These are phyloP conservation scores for Sitta europaea DNA, from an alignment of 2,113 vertebrate species.

Conservation along the genomic window DNA sequence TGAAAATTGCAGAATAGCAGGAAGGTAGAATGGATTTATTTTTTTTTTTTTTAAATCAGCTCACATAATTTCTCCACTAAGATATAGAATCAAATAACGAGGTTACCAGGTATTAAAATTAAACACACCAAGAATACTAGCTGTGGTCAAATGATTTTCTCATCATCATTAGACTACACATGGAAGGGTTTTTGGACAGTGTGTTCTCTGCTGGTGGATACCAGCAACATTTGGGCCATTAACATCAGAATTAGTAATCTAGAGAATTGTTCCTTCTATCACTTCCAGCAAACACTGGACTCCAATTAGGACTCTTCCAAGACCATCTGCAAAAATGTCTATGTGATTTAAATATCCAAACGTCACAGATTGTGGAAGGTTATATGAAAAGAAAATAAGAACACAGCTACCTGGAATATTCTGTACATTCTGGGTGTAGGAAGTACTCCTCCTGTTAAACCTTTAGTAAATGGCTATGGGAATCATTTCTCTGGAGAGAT, in stretches of 20 bases:
- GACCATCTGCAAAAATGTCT: conserved; percentile 66
- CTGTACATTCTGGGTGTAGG: background rate
- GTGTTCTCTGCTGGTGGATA: conserved; percentile 75
- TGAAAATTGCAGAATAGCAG: background rate
- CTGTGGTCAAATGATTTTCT: conserved; percentile 67
- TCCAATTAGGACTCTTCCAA: conserved; percentile 67
- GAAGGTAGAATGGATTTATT: background rate
- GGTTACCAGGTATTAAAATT: conserved; percentile 35
- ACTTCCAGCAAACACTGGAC: conserved; percentile 69
- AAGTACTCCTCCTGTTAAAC: background rate
- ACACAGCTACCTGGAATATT: background rate
- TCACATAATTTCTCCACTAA: background rate
- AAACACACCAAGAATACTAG: conserved; percentile 47
- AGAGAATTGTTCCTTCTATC: conserved; percentile 71
- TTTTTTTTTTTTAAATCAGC: background rate
- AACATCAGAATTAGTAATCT: conserved; percentile 79
- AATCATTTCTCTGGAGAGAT: background rate
- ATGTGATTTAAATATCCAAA: conserved; percentile 27
- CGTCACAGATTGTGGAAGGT: background rate
- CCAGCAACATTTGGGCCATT: conserved; percentile 75
- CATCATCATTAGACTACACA: conserved; percentile 67
- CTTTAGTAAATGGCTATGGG: background rate
- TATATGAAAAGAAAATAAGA: background rate
- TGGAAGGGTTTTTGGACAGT: conserved; percentile 70
- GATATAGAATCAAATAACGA: conserved; percentile 16